Evolutionary conservation across 1,140 invertebrate species (phyloP).

Genomic region (Heliconius melpomene): DNA sequence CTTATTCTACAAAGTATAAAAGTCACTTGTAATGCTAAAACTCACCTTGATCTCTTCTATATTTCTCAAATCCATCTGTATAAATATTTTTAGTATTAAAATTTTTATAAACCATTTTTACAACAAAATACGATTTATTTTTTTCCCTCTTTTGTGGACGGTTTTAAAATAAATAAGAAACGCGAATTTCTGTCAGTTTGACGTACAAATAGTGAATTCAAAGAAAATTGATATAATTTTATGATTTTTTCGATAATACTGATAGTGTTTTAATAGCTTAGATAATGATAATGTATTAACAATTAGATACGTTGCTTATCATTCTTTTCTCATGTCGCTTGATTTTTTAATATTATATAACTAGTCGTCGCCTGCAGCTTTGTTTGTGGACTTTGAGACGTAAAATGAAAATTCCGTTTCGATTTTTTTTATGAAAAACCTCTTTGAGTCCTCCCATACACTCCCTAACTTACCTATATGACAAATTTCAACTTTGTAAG

Average conservation of each 20-base stretch:
- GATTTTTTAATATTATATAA: neutral
- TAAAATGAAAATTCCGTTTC: too few relatives aligned
- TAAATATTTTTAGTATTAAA: neutral
- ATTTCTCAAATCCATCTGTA: neutral
- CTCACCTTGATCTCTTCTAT: neutral
- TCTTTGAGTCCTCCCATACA: too few relatives aligned
- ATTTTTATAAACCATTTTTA: neutral
- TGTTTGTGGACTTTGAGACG: neutral
- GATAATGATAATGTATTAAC: conserved; percentile 1
- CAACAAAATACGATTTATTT: neutral
- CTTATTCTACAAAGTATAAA: neutral
- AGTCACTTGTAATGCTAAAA: neutral
- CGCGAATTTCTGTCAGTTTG: neutral
- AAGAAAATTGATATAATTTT: conserved; percentile 2
- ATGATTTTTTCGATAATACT: conserved; percentile 4
- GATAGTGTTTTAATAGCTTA: neutral
- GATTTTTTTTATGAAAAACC: too few relatives aligned
- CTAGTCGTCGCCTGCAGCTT: neutral
- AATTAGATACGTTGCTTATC: neutral
- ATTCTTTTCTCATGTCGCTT: neutral
- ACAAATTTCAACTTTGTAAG: too few relatives aligned
- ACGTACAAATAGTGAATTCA: neutral
- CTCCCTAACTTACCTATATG: too few relatives aligned
- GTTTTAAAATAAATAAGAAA: neutral
- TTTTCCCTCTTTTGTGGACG: too few relatives aligned